These are phyloP conservation scores for Nemotelus nigrinus DNA, from an alignment of 2,888 invertebrate genomes.

Conservation along the genomic window DNA sequence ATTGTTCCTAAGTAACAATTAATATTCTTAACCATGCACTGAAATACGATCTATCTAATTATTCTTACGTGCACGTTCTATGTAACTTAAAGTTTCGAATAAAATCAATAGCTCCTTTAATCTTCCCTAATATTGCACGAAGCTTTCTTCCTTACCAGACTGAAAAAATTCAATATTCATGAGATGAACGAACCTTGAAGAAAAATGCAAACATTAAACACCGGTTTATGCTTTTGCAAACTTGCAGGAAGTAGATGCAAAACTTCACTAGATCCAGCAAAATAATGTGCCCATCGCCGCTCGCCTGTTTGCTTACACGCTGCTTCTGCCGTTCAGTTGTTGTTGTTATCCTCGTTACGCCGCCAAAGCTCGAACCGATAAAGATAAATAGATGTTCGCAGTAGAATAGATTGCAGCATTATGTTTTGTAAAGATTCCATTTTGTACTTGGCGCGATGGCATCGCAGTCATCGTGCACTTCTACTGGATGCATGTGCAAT, in stretches of 20 bases:
- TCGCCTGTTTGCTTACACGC: too few relatives aligned
- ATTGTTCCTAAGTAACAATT: too few relatives aligned
- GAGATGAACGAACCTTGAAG: constrained; percentile 9
- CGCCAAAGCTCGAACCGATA: neutral
- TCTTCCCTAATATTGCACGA: neutral
- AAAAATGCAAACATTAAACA: constrained; percentile 23
- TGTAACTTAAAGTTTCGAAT: neutral
- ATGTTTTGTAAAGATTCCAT: neutral
- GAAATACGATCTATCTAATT: too few relatives aligned
- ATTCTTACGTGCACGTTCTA: too few relatives aligned
- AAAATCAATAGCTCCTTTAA: constrained; percentile 2
- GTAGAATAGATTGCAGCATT: constrained; percentile 10
- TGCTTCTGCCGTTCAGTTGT: neutral
- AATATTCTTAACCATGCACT: too few relatives aligned
- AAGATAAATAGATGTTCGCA: constrained; percentile 16
- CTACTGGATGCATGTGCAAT: neutral
- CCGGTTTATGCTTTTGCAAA: neutral
- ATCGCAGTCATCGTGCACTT: too few relatives aligned
- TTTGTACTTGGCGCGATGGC: too few relatives aligned
- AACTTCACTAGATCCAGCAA: neutral
- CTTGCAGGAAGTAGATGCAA: constrained; percentile 1
- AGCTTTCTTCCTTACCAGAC: neutral
- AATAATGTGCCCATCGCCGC: too few relatives aligned
- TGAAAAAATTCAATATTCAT: constrained; percentile 7
- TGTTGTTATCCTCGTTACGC: neutral